Base-by-base conservation (phyloP, 2,113 vertebrate species). In the Sylvia atricapilla region DNA sequence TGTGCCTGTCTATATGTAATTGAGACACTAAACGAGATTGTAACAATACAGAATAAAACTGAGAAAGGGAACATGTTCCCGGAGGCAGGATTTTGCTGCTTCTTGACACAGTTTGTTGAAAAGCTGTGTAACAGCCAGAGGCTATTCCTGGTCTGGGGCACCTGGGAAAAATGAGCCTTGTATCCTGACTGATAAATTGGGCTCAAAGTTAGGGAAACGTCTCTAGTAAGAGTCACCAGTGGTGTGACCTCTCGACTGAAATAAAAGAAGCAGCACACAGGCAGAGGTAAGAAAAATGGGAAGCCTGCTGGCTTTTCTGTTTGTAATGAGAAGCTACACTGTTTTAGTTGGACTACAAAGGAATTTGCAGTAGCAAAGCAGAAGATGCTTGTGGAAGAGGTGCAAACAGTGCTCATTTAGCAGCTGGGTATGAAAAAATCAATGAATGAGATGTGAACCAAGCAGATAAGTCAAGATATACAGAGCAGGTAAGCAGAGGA, bases 51-150 rank as follows among this genome's bases (percentile, higher is more conserved):
- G 82, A 90, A 92, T 87, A 72, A 96, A 96, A 83, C 62, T 91
- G 96, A 94, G 84, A 88, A 96, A 96, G 52, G 69, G 89, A 94
- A 89, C 67, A 74, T 60, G 88, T 90, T 96, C 92, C 92, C 41
- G 18, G 94, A 97, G 93, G 95, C 79, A 94, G 95, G 91, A 94
- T 97, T 97, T 98, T 94, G 94, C 89, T 96, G 93, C 89, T 97
- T 96, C 96, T 97, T 98, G 96, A 97, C 92, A 97, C 66, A 96
- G 87, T 96, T 94, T 96, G 84, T 93, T 97, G 96, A 97, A 97
- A 92, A 96, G 73, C 78, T 84, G 17, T 91, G 79, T 96, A 94
- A 93, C 79, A 97, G 95, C 96, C 96, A 94, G 96, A 97, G 97
- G 96, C 96, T 97, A 97, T 97, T 97, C 94, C 96, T 88, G 97